Percentiles rank a stretch among this genome's conserved stretches.
These are phyloP conservation scores for Eupleurogrammus muticus DNA, from an alignment of 2,797 vertebrate genomes.

Conservation along the genomic window DNA sequence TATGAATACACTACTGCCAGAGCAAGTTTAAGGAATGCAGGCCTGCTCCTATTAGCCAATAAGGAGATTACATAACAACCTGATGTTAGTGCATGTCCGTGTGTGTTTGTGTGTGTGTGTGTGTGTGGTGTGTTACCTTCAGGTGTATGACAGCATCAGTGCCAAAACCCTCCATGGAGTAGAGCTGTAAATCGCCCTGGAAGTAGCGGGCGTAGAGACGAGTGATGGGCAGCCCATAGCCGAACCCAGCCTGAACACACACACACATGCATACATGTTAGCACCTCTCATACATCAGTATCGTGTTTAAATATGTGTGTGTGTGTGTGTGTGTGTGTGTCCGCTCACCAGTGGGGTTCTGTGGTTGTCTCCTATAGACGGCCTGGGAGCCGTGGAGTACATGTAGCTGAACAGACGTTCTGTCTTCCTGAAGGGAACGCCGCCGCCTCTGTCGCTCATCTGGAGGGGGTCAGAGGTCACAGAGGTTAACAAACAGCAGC, in stretches of 20 bases:
- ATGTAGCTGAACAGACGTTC: slow-evolving; percentile 92
- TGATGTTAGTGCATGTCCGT: neutral
- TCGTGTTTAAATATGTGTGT: neutral
- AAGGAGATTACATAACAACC: neutral
- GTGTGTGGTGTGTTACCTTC: slow-evolving; percentile 62
- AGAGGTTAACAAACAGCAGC: neutral
- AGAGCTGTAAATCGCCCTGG: slow-evolving; percentile 92
- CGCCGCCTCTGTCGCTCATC: slow-evolving; percentile 91
- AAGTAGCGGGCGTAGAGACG: slow-evolving; percentile 93
- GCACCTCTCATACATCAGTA: neutral
- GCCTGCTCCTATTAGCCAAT: no score
- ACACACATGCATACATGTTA: slow-evolving; percentile 25
- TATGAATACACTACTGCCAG: no score
- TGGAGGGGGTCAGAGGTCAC: slow-evolving; percentile 46
- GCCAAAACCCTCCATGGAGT: slow-evolving; percentile 91
- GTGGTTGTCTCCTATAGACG: slow-evolving; percentile 77
- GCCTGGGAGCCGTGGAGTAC: slow-evolving; percentile 90
- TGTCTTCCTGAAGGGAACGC: slow-evolving; percentile 88
- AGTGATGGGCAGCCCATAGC: slow-evolving; percentile 91
- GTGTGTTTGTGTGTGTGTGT: slow-evolving; percentile 42
- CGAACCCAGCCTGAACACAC: slow-evolving; percentile 87
- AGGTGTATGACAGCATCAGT: slow-evolving; percentile 89
- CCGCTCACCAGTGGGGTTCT: slow-evolving; percentile 85
- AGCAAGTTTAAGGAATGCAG: no score
- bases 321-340: neutral